These are phyloP conservation scores for Myxocyprinus asiaticus DNA, from an alignment of 2,113 vertebrate species.

Conservation along the genomic window DNA sequence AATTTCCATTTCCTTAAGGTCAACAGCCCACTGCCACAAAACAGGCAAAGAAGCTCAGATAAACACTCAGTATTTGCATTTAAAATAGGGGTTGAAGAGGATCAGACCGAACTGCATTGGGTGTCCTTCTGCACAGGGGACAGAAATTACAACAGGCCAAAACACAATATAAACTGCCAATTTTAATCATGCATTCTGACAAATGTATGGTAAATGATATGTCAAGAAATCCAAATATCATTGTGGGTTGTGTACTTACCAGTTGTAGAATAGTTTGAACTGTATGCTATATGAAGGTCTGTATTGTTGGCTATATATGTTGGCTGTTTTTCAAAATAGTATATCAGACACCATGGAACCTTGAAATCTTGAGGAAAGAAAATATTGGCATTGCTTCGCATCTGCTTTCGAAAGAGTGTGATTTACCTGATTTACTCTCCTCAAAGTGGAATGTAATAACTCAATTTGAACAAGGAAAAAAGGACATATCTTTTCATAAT, in stretches of 20 bases:
- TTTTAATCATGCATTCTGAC: background rate
- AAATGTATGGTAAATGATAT: slow-evolving; percentile 15
- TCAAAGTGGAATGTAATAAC: background rate
- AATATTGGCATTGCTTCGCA: background rate
- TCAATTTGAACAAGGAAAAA: background rate
- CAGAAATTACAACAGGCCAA: background rate
- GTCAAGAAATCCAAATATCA: background rate
- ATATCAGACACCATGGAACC: background rate
- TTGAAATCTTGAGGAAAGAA: background rate
- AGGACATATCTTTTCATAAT: no score
- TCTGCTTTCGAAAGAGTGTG: background rate
- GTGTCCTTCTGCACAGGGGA: background rate
- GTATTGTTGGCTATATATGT: background rate
- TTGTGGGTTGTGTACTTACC: background rate
- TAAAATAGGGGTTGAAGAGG: slow-evolving; percentile 30
- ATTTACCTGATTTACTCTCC: background rate
- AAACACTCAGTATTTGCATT: slow-evolving; percentile 43
- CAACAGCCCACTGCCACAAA: slow-evolving; percentile 51
- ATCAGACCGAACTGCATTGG: slow-evolving; percentile 5
- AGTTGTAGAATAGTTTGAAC: background rate
- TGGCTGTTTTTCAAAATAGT: slow-evolving; percentile 1
- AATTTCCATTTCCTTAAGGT: slow-evolving; percentile 67
- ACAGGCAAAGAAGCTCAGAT: slow-evolving; percentile 55
- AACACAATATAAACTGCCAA: slow-evolving; percentile 2
- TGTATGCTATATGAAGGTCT: background rate